Base-by-base conservation (phyloP, 2,888 invertebrate genomes). In the Pomacea canaliculata region DNA sequence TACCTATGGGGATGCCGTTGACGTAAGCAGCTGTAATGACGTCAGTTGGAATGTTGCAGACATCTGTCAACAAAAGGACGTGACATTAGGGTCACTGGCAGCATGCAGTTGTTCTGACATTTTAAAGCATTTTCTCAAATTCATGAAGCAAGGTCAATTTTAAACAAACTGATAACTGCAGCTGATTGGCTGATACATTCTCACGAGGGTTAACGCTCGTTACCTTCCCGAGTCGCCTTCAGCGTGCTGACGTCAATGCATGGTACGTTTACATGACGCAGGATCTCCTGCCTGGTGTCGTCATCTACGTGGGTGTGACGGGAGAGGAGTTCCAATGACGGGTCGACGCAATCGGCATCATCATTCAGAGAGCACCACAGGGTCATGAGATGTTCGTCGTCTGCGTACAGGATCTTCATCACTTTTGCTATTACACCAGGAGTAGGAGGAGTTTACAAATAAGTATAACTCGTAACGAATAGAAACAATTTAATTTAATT, bases 261-360 rank as follows among this genome's bases (percentile, higher is more conserved):
- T 2, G 59, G 27, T 8, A 49, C 2, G 27, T 74, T 68, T 9
- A 69, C 46, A 19, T 48, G 9, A 10, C 19, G 7, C 23, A 74
- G 13, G 46, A 74, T 13, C 9, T 67, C 74, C 7, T 68, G 62
- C 0, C 46, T 59, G 19, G 74, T 74, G 23, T 19, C 49, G 51
- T 69, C 62, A 49, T 74, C 69, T 8, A 69, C 4, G 48, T 46
- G 4, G 27, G 69, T 8, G 8, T 48, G 2, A 1, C 63, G 59
- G 48, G 74, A 74, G 49, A 74, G 67, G 63, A 74, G 48, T 13
- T 74, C 74, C 10, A 74, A 8, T 37, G 74, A 68, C n/a, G 69
- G 62, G 69, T 69, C 59, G 67, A 62, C 48, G 19, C 74, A 74
- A 16, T 59, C 68, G 12, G 69, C 46, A 2, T 27, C 13, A 3